phyloP scores from a whole-genome alignment of 2,797 vertebrate species.

The Notolepis coatsorum region DNA sequence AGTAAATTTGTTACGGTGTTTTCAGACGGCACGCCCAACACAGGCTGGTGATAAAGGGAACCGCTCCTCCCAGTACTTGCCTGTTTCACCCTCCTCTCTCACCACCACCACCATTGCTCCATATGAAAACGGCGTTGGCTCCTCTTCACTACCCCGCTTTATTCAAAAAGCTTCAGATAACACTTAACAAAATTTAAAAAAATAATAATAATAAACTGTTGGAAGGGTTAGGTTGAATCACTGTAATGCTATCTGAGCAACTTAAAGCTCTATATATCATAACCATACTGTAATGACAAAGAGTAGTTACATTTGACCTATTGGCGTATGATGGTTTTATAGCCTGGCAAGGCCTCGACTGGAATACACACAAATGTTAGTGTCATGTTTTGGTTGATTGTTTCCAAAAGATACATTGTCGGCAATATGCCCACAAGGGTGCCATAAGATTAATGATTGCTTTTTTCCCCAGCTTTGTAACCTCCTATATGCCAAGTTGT shows the following conservation, averaged over 20 bases:
- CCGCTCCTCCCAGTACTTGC: slow-evolving; percentile 22
- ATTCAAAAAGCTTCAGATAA: slow-evolving; percentile 48
- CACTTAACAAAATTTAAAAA: slow-evolving; percentile 20
- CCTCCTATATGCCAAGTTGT: slow-evolving; percentile 69
- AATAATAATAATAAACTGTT: too few species aligned
- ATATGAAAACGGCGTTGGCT: slow-evolving; percentile 39
- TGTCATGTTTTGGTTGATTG: slow-evolving; percentile 58
- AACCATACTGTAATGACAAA: slow-evolving; percentile 44
- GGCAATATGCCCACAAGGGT: slow-evolving; percentile 63
- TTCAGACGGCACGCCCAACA: slow-evolving; percentile 36
- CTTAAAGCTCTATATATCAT: slow-evolving; percentile 33
- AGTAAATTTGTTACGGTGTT: slow-evolving; percentile 41
- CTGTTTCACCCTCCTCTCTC: slow-evolving; percentile 11
- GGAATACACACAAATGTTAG: slow-evolving; percentile 21
- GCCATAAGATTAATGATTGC: slow-evolving; percentile 63
- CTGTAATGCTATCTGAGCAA: slow-evolving; percentile 60
- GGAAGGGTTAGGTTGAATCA: not conserved
- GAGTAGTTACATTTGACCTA: slow-evolving; percentile 37
- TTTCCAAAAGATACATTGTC: slow-evolving; percentile 35
- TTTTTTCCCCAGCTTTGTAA: slow-evolving; percentile 65
- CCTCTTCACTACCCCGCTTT: slow-evolving; percentile 51
- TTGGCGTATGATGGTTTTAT: slow-evolving; percentile 20
- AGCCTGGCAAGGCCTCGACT: slow-evolving; percentile 31
- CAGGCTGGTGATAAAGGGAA: slow-evolving; percentile 52
- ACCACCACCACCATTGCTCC: slow-evolving; percentile 38